Percentiles rank a stretch among this genome's conserved stretches.
These are phyloP conservation scores for Drosophila santomea DNA, from an alignment of 1,140 invertebrate genomes.

Conservation along the genomic window DNA sequence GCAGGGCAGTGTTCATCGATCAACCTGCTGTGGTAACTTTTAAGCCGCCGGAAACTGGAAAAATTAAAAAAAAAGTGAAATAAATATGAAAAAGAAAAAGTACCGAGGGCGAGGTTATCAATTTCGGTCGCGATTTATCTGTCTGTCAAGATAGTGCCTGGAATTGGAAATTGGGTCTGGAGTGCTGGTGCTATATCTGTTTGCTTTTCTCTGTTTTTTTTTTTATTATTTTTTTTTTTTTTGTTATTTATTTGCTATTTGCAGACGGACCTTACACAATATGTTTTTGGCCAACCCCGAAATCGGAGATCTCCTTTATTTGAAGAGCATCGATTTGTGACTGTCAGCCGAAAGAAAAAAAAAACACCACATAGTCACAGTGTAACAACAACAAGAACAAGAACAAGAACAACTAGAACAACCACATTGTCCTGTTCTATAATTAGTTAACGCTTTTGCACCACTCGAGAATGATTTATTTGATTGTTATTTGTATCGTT, in stretches of 20 bases:
- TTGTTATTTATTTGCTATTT: slow-evolving; percentile 2
- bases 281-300: slow-evolving; percentile 36
- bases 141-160: slow-evolving; percentile 62
- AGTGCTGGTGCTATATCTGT: slow-evolving; percentile 21
- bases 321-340: slow-evolving; percentile 72
- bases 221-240: not conserved
- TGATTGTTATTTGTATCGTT: slow-evolving; percentile 56
- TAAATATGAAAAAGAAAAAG: no score
- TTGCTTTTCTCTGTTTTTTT: not conserved
- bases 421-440: slow-evolving; percentile 24
- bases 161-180: slow-evolving; percentile 33
- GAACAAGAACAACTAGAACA: no score
- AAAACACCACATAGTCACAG: not conserved
- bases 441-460: slow-evolving; percentile 47
- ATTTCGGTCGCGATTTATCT: slow-evolving; percentile 62
- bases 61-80: not conserved
- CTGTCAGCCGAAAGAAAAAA: slow-evolving; percentile 37
- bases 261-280: slow-evolving; percentile 62
- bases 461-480: slow-evolving; percentile 78
- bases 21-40: slow-evolving; percentile 16
- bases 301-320: slow-evolving; percentile 37
- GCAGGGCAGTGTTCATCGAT: slow-evolving; percentile 27
- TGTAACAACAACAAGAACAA: not conserved
- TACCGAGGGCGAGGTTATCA: slow-evolving; percentile 25
- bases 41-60: slow-evolving; percentile 44